Evolutionary conservation across 1,140 invertebrate species (phyloP).

Genomic region (Drosophila tropicalis): DNA sequence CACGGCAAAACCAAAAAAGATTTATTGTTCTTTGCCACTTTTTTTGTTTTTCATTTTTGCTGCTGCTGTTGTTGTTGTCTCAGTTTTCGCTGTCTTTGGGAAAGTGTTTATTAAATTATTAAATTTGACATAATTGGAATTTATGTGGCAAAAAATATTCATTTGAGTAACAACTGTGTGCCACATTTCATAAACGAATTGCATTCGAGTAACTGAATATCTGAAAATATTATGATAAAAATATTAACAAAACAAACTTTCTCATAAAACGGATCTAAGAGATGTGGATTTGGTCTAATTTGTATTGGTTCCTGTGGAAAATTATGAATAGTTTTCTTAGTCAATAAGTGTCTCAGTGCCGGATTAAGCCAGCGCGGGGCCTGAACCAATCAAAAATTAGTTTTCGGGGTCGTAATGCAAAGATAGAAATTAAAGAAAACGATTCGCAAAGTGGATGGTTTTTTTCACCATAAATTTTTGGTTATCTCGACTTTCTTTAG

Average conservation of each 20-base stretch:
- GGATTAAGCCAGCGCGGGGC: no score
- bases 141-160: constrained; percentile 59
- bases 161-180: constrained; percentile 28
- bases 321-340: no score
- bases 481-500: no score
- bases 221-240: not conserved
- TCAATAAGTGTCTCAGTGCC: no score
- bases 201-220: not conserved
- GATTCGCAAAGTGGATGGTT: no score
- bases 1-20: constrained; percentile 44
- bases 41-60: constrained; percentile 5
- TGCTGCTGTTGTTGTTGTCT: constrained; percentile 27
- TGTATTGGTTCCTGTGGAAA: no score
- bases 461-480: no score
- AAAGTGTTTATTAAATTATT: constrained; percentile 83
- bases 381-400: no score
- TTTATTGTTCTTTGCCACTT: constrained; percentile 61
- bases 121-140: constrained; percentile 83
- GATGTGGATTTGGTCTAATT: no score
- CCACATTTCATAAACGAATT: constrained; percentile 24
- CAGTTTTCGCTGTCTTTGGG: constrained; percentile 51
- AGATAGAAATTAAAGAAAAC: no score
- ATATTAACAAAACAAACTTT: not conserved
- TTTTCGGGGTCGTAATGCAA: no score
- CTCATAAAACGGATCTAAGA: no score